Conservation (phyloP, 1,140 invertebrate species). For the Cotesia typhae region DNA sequence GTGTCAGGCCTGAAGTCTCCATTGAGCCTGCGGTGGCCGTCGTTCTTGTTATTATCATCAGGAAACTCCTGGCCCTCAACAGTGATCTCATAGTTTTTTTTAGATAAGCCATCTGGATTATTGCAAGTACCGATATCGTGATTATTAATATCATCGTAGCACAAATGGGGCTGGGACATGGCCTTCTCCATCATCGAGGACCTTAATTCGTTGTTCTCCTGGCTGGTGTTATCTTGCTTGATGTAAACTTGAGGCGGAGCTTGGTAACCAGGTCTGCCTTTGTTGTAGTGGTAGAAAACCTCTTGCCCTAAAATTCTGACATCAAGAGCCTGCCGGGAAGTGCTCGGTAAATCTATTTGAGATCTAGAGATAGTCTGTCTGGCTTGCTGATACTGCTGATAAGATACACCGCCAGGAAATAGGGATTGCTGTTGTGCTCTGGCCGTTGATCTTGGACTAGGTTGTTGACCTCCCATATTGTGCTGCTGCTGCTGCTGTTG, state of each 20-base stretch:
- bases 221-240: constrained; percentile 51
- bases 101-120: constrained; percentile 48
- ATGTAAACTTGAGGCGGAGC: constrained; percentile 58
- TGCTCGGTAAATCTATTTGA: constrained; percentile 60
- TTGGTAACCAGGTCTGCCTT: constrained; percentile 47
- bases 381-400: constrained; percentile 61
- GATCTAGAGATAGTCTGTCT: constrained; percentile 62
- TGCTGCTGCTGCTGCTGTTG: constrained; percentile 40
- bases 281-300: constrained; percentile 59
- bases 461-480: constrained; percentile 28
- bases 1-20: constrained; percentile 59
- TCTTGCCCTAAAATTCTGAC: constrained; percentile 53
- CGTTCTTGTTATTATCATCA: constrained; percentile 34
- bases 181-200: constrained; percentile 62
- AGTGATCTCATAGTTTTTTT: constrained; percentile 61
- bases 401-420: constrained; percentile 54
- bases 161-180: constrained; percentile 73
- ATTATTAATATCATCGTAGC: constrained; percentile 65
- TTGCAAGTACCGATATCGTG: constrained; percentile 46
- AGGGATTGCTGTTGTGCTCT: constrained; percentile 46
- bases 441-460: constrained; percentile 45
- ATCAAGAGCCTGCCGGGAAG: constrained; percentile 55
- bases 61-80: constrained; percentile 55
- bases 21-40: constrained; percentile 49
- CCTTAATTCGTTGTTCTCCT: constrained; percentile 53